Evolutionary conservation across 2,113 vertebrate genomes (phyloP).

Genomic region (Petaurus breviceps): DNA sequence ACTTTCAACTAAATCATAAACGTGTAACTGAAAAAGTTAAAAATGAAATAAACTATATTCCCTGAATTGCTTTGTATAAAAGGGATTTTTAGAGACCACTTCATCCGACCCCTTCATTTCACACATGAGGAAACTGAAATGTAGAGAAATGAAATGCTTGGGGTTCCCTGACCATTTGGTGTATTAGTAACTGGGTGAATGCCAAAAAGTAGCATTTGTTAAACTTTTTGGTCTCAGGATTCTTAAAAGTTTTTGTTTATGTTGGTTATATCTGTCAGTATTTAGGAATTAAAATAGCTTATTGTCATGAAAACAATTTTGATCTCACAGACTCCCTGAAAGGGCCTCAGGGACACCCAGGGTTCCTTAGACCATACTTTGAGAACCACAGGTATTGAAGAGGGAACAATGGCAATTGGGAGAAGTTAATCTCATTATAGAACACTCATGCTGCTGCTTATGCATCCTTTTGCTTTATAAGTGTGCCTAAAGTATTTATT

Average conservation of each 20-base stretch:
- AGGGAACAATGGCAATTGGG: not conserved
- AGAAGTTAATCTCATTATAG: not conserved
- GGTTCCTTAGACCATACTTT: not conserved
- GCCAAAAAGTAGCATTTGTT: not conserved
- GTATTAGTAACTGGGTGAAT: not conserved
- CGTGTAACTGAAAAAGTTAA: not conserved
- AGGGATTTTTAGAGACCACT: not conserved
- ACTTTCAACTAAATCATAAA: not conserved
- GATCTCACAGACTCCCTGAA: not conserved
- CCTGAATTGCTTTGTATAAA: not conserved
- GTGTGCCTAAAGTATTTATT: not conserved
- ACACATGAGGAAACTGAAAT: not conserved
- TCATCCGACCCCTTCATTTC: not conserved
- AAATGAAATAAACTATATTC: not conserved
- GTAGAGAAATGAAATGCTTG: not conserved
- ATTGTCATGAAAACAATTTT: not conserved
- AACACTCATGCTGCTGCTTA: not conserved
- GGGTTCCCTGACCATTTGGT: not conserved
- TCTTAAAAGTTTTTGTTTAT: not conserved
- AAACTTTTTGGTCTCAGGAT: not conserved
- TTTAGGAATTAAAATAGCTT: not conserved
- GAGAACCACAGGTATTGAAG: not conserved
- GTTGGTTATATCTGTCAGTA: not conserved
- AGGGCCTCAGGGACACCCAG: not conserved
- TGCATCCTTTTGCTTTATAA: not conserved